Percentiles rank a stretch among this genome's conserved stretches.
Evolutionary conservation across 2,888 invertebrate species (phyloP).

Genomic region (Orchestes rusci): DNA sequence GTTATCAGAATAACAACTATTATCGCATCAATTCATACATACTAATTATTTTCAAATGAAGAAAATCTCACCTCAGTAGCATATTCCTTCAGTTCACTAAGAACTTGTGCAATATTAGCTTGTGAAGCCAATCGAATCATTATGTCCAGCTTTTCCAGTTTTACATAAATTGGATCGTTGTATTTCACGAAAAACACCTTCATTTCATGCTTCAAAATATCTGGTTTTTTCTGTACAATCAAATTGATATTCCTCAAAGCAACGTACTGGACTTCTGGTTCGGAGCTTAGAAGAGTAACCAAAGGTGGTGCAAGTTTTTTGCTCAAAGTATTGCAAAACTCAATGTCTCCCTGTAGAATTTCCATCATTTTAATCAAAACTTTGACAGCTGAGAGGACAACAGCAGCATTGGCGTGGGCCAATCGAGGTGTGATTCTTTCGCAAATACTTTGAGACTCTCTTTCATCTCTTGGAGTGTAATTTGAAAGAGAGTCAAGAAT

Average conservation of each 20-base stretch:
- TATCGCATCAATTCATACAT: not conserved
- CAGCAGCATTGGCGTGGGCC: slow-evolving; percentile 98
- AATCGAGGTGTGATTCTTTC: slow-evolving; percentile 94
- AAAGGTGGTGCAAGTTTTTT: slow-evolving; percentile 98
- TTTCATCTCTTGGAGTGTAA: slow-evolving; percentile 93
- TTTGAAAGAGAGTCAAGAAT: slow-evolving; percentile 96
- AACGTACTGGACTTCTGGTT: slow-evolving; percentile 97
- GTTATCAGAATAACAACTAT: no score
- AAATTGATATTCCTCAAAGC: slow-evolving; percentile 97
- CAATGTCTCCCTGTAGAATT: slow-evolving; percentile 79
- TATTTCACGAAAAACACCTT: slow-evolving; percentile 99
- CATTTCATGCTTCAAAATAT: slow-evolving; percentile 99
- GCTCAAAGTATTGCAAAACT: slow-evolving; percentile 87
- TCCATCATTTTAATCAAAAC: slow-evolving; percentile 98
- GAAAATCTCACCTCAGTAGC: slow-evolving; percentile 88
- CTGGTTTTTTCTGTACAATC: slow-evolving; percentile 97
- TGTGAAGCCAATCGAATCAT: slow-evolving; percentile 99
- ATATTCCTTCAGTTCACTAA: slow-evolving; percentile 97
- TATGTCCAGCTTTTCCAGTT: slow-evolving; percentile 96
- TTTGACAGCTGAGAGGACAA: slow-evolving; percentile 97
- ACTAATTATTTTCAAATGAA: no score
- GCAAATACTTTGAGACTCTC: slow-evolving; percentile 97
- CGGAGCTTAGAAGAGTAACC: slow-evolving; percentile 93
- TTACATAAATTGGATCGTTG: slow-evolving; percentile 99
- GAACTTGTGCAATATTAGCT: slow-evolving; percentile 94